A percentile compares a stretch with the other conserved stretches of the same genome.
phyloP scores from a whole-genome alignment of 2,797 vertebrate genomes.

The Oophaga sylvatica region DNA sequence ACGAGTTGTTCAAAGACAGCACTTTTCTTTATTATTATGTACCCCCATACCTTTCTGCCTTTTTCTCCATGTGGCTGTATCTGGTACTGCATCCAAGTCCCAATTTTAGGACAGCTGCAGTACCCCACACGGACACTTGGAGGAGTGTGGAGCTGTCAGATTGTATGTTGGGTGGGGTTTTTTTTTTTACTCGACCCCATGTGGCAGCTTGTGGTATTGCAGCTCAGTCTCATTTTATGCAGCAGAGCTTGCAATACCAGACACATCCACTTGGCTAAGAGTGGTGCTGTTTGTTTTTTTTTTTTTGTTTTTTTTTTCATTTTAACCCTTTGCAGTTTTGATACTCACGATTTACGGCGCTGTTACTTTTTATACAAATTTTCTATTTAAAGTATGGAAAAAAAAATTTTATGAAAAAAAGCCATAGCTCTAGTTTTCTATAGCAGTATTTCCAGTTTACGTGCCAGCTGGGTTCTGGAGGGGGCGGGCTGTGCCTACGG shows the following conservation, averaged over 20 bases:
- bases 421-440: conserved; percentile 48
- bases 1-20: not conserved
- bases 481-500: conserved; percentile 66
- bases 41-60: no score
- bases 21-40: no score
- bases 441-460: conserved; percentile 69
- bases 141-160: not conserved
- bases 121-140: not conserved
- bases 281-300: not conserved
- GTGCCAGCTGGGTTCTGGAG: conserved; percentile 85
- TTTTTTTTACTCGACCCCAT: not conserved
- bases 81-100: not conserved
- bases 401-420: not conserved
- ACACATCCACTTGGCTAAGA: not conserved
- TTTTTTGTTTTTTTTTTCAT: not conserved
- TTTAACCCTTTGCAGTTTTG: not conserved
- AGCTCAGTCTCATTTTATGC: not conserved
- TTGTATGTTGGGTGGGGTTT: not conserved
- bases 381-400: conserved; percentile 64
- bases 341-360: not conserved
- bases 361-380: conserved; percentile 74
- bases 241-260: not conserved
- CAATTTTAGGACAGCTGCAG: not conserved
- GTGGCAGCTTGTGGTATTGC: not conserved
- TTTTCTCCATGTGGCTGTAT: no score